Evolutionary conservation across 2,113 vertebrate genomes (phyloP).

Genomic region (Rhinopomastus cyanomelas): DNA sequence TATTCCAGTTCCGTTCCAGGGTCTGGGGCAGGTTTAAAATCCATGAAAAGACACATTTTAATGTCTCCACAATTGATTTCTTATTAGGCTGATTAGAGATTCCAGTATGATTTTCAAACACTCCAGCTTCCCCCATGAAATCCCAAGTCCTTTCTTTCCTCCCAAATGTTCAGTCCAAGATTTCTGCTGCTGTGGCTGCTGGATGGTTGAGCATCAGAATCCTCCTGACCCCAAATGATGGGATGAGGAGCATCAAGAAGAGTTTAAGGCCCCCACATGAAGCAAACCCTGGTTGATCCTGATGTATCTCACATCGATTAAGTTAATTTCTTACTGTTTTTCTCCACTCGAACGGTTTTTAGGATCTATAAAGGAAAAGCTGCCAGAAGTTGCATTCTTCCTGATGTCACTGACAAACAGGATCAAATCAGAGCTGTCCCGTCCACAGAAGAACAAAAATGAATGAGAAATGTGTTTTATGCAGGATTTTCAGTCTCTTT

Average conservation of each 20-base stretch:
- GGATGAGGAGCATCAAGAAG: neutral
- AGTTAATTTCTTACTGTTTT: neutral
- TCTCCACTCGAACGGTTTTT: neutral
- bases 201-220: no score
- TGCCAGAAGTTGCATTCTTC: neutral
- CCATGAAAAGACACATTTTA: no score
- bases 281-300: neutral
- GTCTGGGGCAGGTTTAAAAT: neutral
- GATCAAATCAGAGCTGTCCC: neutral
- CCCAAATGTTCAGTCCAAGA: no score
- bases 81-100: neutral
- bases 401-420: rapidly evolving
- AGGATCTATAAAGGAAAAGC: neutral
- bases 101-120: neutral
- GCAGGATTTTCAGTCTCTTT: neutral
- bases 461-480: neutral
- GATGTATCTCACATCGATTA: rapidly evolving
- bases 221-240: rapidly evolving
- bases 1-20: no score
- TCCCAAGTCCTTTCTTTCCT: no score
- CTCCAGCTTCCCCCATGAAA: no score
- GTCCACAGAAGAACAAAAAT: no score
- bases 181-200: no score
- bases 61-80: neutral
- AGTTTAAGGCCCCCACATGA: rapidly evolving